phyloP scores from a whole-genome alignment of 1,140 invertebrate genomes.

The Alviniconcha marisindica region DNA sequence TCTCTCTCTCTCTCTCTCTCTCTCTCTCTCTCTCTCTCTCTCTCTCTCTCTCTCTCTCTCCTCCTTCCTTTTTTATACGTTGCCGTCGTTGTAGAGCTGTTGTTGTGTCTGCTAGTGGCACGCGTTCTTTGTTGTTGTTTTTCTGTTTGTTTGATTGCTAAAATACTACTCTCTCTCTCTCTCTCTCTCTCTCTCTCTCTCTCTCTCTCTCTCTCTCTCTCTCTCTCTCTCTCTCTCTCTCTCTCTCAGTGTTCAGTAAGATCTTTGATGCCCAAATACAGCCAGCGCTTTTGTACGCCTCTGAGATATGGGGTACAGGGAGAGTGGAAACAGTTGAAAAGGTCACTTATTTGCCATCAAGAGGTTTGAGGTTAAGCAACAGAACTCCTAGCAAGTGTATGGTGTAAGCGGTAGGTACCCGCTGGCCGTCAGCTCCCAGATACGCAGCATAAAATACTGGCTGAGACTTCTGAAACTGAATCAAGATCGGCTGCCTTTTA shows the following conservation, averaged over 20 bases:
- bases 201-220: background rate
- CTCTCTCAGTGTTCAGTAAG: background rate
- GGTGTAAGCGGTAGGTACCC: no score
- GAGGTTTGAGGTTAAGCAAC: no score
- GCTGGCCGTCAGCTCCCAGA: no score
- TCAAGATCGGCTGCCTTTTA: no score
- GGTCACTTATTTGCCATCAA: no score
- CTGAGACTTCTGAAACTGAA: no score
- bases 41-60: background rate
- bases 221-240: background rate
- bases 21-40: constrained; percentile 40
- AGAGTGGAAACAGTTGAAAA: no score
- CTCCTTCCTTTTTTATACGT: background rate
- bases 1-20: constrained; percentile 40
- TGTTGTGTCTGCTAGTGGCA: background rate
- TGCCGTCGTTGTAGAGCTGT: no score
- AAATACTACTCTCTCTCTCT: background rate
- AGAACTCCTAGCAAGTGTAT: no score
- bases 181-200: constrained; percentile 1
- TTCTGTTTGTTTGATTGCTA: constrained; percentile 27
- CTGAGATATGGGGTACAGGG: no score
- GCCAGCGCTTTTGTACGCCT: no score
- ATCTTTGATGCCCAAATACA: background rate
- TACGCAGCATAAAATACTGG: no score
- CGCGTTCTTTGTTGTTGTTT: constrained; percentile 32